Conservation (phyloP, 2,888 invertebrate genomes). For the Gymnosoma rotundatum region DNA sequence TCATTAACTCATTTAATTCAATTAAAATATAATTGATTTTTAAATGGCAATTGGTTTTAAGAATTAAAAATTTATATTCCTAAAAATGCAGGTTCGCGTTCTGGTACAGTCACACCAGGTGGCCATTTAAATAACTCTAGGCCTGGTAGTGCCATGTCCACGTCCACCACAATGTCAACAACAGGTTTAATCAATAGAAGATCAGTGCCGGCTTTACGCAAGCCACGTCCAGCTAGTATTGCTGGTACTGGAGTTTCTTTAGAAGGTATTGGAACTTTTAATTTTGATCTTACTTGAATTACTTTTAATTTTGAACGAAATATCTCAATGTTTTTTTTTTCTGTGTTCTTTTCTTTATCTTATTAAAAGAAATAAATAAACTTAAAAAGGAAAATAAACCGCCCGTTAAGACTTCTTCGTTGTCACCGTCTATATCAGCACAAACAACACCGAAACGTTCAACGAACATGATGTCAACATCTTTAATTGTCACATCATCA, state of each 20-base stretch:
- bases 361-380: constrained; percentile 78
- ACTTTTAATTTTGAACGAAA: too few relatives aligned
- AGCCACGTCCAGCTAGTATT: constrained; percentile 91
- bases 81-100: constrained; percentile 85
- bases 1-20: constrained; percentile 58
- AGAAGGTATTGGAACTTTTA: constrained; percentile 75
- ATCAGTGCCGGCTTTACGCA: constrained; percentile 85
- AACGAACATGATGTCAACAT: constrained; percentile 80
- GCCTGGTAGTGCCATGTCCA: constrained; percentile 93
- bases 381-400: constrained; percentile 83
- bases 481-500: constrained; percentile 79
- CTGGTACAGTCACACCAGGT: constrained; percentile 88
- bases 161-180: constrained; percentile 86
- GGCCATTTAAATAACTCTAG: constrained; percentile 87
- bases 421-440: constrained; percentile 77
- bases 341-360: constrained; percentile 8
- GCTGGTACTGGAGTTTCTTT: constrained; percentile 91
- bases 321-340: too few relatives aligned
- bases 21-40: constrained; percentile 31
- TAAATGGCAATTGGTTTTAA: neutral
- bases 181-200: constrained; percentile 85
- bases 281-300: too few relatives aligned
- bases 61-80: constrained; percentile 32
- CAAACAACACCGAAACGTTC: constrained; percentile 82
- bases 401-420: constrained; percentile 81